These are phyloP conservation scores for Nixonia krombeini DNA, from an alignment of 1,140 invertebrate species.

Conservation along the genomic window DNA sequence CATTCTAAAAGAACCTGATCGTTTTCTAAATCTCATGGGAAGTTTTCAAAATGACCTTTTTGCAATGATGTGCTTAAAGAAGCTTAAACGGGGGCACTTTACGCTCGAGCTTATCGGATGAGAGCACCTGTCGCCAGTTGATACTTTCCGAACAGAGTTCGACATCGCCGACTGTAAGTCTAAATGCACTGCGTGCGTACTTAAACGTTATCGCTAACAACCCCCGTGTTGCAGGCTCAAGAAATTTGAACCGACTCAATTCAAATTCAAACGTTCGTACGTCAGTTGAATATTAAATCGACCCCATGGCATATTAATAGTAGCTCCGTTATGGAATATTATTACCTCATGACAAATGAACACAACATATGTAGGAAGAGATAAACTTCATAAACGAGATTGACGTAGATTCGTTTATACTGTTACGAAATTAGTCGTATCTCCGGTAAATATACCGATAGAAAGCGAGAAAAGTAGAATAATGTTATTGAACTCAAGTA, in stretches of 20 bases:
- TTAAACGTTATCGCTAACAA: constrained; percentile 17
- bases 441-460: too few species aligned
- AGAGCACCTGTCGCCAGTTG: constrained; percentile 31
- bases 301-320: too few species aligned
- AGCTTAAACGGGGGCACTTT: constrained; percentile 34
- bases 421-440: too few species aligned
- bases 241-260: constrained; percentile 13
- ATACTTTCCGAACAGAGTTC: constrained; percentile 39
- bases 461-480: too few species aligned
- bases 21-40: constrained; percentile 12
- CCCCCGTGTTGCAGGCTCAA: constrained; percentile 7
- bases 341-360: too few species aligned
- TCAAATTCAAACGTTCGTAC: too few species aligned
- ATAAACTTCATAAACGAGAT: not conserved
- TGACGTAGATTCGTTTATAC: not conserved
- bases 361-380: too few species aligned
- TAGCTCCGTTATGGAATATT: too few species aligned
- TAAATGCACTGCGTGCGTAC: constrained; percentile 24
- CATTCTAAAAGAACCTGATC: constrained; percentile 18
- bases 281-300: not conserved
- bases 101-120: constrained; percentile 25
- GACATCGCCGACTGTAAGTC: constrained; percentile 13
- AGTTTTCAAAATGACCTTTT: constrained; percentile 39
- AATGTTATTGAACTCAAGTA: too few species aligned
- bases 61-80: constrained; percentile 37